Evolutionary conservation across 2,113 vertebrate genomes (phyloP).

Genomic region (Argyrosomus japonicus): DNA sequence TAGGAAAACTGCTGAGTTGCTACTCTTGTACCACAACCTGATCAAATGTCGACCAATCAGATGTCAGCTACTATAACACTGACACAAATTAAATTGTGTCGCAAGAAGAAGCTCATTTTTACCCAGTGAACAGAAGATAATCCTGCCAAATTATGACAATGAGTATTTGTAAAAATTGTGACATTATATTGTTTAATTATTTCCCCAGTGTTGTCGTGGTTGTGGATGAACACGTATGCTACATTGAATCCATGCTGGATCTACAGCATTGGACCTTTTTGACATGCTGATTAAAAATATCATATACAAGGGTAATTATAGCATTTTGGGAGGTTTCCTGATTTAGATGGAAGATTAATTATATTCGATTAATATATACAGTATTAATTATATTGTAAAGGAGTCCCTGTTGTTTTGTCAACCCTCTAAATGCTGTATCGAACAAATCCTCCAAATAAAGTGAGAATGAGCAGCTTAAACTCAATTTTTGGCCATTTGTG

Average conservation of each 20-base stretch:
- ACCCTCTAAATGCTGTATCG: neutral
- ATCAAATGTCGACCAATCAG: slow-evolving; percentile 27
- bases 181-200: neutral
- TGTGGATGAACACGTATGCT: neutral
- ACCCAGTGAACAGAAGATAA: neutral
- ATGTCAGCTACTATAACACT: neutral
- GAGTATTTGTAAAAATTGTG: neutral
- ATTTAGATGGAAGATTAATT: neutral
- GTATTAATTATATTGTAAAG: neutral
- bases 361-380: too few relatives aligned
- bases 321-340: neutral
- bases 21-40: slow-evolving; percentile 14
- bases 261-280: too few relatives aligned
- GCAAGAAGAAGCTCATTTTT: neutral
- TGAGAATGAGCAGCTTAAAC: neutral
- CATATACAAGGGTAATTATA: neutral
- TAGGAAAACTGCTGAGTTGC: slow-evolving; percentile 53
- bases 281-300: neutral
- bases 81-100: neutral
- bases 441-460: neutral
- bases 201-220: neutral
- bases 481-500: neutral
- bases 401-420: neutral
- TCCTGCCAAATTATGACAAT: neutral
- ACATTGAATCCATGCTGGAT: neutral